Percentiles rank a stretch among this genome's conserved stretches.
These are phyloP conservation scores for Rhabdomys pumilio DNA, from an alignment of 2,797 vertebrate species.

Conservation along the genomic window DNA sequence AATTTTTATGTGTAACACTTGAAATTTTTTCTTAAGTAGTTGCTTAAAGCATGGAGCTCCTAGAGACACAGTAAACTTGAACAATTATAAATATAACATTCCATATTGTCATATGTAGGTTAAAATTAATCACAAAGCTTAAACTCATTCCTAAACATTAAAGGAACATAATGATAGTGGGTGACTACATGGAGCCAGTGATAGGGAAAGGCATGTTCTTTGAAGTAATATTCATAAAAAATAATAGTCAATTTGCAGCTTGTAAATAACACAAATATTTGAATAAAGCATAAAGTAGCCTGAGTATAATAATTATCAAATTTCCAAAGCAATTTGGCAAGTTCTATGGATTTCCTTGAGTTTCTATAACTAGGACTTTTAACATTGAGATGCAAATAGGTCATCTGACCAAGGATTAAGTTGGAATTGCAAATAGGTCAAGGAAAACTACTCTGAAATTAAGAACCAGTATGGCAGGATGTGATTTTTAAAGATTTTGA, in stretches of 20 bases:
- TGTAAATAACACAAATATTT: background rate
- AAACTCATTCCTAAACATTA: slow-evolving; percentile 31
- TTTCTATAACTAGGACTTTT: background rate
- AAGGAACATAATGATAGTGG: background rate
- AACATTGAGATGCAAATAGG: background rate
- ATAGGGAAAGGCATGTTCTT: background rate
- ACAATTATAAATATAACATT: background rate
- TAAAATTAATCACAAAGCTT: background rate
- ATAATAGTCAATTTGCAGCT: background rate
- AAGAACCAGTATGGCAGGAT: slow-evolving; percentile 56
- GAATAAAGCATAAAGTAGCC: slow-evolving; percentile 5
- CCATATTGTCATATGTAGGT: background rate
- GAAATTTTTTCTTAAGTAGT: background rate
- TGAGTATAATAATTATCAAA: background rate
- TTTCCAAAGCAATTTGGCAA: background rate
- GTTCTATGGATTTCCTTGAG: background rate
- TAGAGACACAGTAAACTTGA: background rate
- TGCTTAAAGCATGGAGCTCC: background rate
- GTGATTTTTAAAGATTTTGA: slow-evolving; percentile 35
- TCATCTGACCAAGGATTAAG: background rate
- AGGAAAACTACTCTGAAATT: slow-evolving; percentile 6
- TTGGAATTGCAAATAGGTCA: background rate
- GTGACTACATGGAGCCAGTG: background rate
- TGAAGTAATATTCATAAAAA: slow-evolving; percentile 1
- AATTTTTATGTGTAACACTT: slow-evolving; percentile 27